Conservation (phyloP, 2,888 invertebrate species). For the Nemotelus nigrinus region DNA sequence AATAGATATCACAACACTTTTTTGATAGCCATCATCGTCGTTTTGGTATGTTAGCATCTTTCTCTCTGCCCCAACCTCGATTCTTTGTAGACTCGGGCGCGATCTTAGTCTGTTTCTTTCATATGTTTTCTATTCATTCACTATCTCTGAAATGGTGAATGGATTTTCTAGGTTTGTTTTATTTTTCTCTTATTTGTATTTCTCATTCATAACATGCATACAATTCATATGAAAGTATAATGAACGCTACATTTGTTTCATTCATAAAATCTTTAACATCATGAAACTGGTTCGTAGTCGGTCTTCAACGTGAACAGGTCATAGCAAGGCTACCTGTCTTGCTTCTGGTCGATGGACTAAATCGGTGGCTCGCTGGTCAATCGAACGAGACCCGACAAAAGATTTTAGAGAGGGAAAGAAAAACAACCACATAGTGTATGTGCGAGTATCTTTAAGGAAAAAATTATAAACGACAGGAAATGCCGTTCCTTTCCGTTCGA, state of each 20-base stretch:
- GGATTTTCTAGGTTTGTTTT: slow-evolving; percentile 33
- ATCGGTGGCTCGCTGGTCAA: too few relatives aligned
- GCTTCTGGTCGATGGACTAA: too few relatives aligned
- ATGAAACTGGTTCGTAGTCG: slow-evolving; percentile 31
- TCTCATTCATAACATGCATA: neutral
- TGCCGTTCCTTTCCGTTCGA: too few relatives aligned
- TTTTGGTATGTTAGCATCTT: neutral
- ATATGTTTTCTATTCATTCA: slow-evolving; percentile 19
- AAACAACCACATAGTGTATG: too few relatives aligned
- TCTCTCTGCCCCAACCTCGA: neutral
- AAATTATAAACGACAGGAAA: too few relatives aligned
- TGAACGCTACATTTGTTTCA: slow-evolving; percentile 40
- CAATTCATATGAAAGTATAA: slow-evolving; percentile 14
- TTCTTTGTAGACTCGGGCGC: neutral
- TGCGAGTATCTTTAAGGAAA: too few relatives aligned
- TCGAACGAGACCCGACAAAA: too few relatives aligned
- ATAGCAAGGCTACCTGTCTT: too few relatives aligned
- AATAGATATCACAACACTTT: slow-evolving; percentile 35
- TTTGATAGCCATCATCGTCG: slow-evolving; percentile 21
- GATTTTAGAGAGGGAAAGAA: too few relatives aligned
- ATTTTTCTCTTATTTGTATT: neutral
- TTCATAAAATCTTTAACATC: slow-evolving; percentile 34
- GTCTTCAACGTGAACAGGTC: neutral
- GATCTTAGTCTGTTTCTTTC: slow-evolving; percentile 2
- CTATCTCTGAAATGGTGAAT: slow-evolving; percentile 21